Evolutionary conservation across 2,888 invertebrate genomes (phyloP).

Genomic region (Dynastes hyllus): DNA sequence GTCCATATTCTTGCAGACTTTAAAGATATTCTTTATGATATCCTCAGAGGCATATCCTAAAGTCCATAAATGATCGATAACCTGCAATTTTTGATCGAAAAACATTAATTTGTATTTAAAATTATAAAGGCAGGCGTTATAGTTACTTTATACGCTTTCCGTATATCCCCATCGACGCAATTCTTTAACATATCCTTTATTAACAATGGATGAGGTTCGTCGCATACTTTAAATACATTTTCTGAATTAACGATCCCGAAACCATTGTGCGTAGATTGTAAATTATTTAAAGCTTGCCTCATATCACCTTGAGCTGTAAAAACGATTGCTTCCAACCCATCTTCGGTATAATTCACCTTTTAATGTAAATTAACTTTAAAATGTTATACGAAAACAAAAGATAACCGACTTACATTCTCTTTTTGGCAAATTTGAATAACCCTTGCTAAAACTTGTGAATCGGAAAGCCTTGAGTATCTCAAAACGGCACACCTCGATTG

Average conservation of each 20-base stretch:
- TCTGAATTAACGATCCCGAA: conserved; percentile 93
- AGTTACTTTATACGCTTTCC: conserved; percentile 84
- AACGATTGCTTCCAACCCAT: conserved; percentile 96
- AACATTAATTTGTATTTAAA: conserved; percentile 11
- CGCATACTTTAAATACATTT: conserved; percentile 99
- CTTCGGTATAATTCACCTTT: conserved; percentile 87
- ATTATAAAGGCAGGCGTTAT: conserved; percentile 29
- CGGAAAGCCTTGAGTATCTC: conserved; percentile 91
- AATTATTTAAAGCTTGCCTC: conserved; percentile 97
- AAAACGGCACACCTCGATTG: conserved; percentile 99
- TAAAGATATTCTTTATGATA: conserved; percentile 95
- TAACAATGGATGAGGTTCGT: conserved; percentile 97
- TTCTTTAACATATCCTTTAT: conserved; percentile 92
- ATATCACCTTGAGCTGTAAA: conserved; percentile 99
- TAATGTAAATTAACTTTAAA: conserved; percentile 44
- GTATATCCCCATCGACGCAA: conserved; percentile 87
- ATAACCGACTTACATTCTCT: conserved; percentile 76
- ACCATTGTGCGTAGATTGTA: conserved; percentile 95
- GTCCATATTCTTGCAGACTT: conserved; percentile 91
- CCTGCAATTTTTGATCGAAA: conserved; percentile 68
- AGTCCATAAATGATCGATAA: conserved; percentile 91
- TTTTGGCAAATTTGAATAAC: conserved; percentile 82
- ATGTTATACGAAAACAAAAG: background rate
- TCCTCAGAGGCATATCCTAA: conserved; percentile 98
- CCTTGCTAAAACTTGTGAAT: conserved; percentile 92